phyloP scores from a whole-genome alignment of 2,113 vertebrate genomes.

The Arothron firmamentum region DNA sequence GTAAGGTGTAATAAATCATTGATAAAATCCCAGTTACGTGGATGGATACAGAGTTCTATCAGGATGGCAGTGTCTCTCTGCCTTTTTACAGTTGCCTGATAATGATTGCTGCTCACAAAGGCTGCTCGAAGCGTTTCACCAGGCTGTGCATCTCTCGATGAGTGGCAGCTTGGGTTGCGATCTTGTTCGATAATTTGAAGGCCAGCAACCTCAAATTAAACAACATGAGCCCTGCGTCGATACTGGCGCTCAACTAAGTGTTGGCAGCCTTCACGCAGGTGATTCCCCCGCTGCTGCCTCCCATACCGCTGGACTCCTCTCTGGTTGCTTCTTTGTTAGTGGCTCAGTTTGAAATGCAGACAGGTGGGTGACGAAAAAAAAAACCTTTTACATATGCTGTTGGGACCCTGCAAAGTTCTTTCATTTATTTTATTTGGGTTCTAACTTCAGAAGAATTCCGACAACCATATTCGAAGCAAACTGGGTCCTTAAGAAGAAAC shows the following conservation, averaged over 20 bases:
- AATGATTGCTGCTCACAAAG: background rate
- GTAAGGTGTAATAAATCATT: too few relatives aligned
- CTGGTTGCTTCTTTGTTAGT: conserved; percentile 12
- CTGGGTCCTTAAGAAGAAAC: background rate
- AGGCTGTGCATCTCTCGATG: conserved; percentile 21
- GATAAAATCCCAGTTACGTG: too few relatives aligned
- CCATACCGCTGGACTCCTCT: conserved; percentile 26
- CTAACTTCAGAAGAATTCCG: too few relatives aligned
- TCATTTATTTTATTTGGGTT: too few relatives aligned
- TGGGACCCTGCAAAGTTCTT: too few relatives aligned
- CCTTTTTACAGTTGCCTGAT: too few relatives aligned
- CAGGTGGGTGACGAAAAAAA: too few relatives aligned
- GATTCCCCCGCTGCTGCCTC: conserved; percentile 51
- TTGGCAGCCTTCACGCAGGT: conserved; percentile 55
- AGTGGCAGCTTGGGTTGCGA: conserved; percentile 53
- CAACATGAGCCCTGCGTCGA: conserved; percentile 48
- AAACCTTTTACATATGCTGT: too few relatives aligned
- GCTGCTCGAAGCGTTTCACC: conserved; percentile 16
- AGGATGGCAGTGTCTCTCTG: too few relatives aligned
- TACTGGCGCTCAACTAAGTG: conserved; percentile 40
- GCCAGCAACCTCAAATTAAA: conserved; percentile 59
- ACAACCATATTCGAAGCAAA: too few relatives aligned
- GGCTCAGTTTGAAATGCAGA: background rate
- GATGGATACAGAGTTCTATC: too few relatives aligned
- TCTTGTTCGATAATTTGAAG: conserved; percentile 50